A percentile compares a stretch with the other conserved stretches of the same genome.
phyloP scores from a whole-genome alignment of 2,113 vertebrate genomes.

The Camelus bactrianus region DNA sequence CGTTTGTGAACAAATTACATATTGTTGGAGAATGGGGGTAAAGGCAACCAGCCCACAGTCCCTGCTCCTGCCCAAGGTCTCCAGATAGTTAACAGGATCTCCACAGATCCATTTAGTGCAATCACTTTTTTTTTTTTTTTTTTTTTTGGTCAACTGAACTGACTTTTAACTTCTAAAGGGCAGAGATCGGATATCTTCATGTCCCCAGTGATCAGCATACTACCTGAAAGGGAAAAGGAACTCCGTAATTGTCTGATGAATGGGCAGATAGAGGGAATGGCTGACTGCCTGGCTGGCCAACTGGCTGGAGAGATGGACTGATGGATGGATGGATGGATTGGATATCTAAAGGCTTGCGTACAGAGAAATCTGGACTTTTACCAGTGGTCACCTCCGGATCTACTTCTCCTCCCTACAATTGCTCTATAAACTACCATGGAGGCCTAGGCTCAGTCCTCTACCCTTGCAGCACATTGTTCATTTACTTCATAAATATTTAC shows the following conservation, averaged over 20 bases:
- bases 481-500: conserved; percentile 10
- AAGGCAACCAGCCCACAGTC: neutral
- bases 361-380: neutral
- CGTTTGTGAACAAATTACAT: neutral
- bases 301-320: neutral
- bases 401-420: neutral
- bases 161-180: conserved; percentile 37
- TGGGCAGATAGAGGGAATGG: neutral
- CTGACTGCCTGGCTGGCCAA: neutral
- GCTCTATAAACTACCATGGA: neutral
- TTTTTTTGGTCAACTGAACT: neutral
- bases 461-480: neutral
- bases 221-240: conserved; percentile 31
- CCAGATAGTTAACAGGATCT: neutral
- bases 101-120: neutral
- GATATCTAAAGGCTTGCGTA: neutral
- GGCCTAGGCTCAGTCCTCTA: neutral
- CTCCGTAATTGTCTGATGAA: conserved; percentile 40
- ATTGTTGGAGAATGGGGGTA: neutral
- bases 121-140: conserved; percentile 33
- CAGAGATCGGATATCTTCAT: conserved; percentile 11
- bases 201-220: conserved; percentile 11
- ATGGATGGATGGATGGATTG: neutral
- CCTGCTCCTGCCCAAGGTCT: neutral
- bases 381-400: neutral